Conservation (phyloP, 2,113 vertebrate species). For the Phainopepla nitens region DNA sequence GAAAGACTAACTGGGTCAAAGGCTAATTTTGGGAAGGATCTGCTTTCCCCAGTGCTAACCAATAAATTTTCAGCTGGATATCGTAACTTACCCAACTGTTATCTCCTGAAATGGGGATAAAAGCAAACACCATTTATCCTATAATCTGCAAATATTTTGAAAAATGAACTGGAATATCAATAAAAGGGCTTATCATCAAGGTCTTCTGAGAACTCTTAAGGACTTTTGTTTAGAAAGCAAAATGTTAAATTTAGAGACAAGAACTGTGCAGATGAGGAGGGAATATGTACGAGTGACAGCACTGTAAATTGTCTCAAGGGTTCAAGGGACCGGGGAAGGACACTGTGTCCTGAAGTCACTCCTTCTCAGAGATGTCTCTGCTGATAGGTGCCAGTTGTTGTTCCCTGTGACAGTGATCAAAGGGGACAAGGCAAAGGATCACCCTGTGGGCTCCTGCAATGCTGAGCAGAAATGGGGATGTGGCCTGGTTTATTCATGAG, state of each 20-base stretch:
- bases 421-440: conserved; percentile 18
- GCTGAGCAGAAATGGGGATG: neutral
- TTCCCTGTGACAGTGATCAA: conserved; percentile 45
- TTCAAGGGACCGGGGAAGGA: conserved; percentile 55
- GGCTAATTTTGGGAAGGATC: conserved; percentile 15
- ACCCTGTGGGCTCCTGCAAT: neutral
- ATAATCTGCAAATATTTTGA: conserved; percentile 37
- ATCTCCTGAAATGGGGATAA: neutral
- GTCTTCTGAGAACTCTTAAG: neutral
- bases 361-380: conserved; percentile 10
- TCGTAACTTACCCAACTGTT: neutral
- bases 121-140: conserved; percentile 29
- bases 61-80: neutral
- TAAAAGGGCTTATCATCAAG: neutral
- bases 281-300: neutral
- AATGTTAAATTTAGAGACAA: neutral
- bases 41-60: neutral
- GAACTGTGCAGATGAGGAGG: neutral
- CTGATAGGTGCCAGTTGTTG: conserved; percentile 30
- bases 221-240: conserved; percentile 21
- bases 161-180: neutral
- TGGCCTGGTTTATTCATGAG: neutral
- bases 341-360: conserved; percentile 42
- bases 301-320: conserved; percentile 1
- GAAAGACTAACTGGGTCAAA: conserved; percentile 20